Percentiles rank a stretch among this genome's conserved stretches.
Evolutionary conservation across 2,888 invertebrate genomes (phyloP).

Genomic region (Lasioglossum marginatum): DNA sequence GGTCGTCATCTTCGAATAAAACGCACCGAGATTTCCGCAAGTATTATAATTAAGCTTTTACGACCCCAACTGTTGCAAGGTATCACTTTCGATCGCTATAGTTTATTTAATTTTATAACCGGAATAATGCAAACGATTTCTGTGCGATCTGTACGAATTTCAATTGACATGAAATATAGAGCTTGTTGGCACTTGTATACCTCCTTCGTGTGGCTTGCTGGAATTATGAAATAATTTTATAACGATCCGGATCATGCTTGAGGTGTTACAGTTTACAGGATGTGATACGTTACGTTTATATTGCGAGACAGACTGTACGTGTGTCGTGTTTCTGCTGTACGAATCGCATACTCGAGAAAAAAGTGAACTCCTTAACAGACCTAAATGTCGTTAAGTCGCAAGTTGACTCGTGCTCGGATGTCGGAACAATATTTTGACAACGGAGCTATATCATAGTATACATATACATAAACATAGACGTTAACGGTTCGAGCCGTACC

Average conservation of each 20-base stretch:
- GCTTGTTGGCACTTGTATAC: constrained; percentile 33
- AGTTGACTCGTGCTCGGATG: constrained; percentile 15
- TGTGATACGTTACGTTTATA: constrained; percentile 34
- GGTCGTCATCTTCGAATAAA: not conserved
- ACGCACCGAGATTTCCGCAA: constrained; percentile 12
- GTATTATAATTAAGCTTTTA: constrained; percentile 34
- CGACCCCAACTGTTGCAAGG: constrained; percentile 6
- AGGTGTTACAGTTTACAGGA: constrained; percentile 22
- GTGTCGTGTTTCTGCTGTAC: constrained; percentile 29
- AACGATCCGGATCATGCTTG: constrained; percentile 34
- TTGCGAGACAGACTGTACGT: constrained; percentile 16
- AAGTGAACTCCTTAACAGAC: constrained; percentile 30
- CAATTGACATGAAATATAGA: constrained; percentile 23
- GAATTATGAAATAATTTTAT: constrained; percentile 40
- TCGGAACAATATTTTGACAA: constrained; percentile 15
- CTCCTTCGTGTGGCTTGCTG: constrained; percentile 29
- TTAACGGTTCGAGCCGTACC: not conserved
- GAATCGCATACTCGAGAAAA: constrained; percentile 27
- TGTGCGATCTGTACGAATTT: constrained; percentile 33
- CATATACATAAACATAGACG: not conserved
- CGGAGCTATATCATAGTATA: constrained; percentile 17
- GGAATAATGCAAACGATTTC: constrained; percentile 23
- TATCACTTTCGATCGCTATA: not conserved
- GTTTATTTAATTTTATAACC: not conserved
- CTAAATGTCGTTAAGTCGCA: constrained; percentile 35